Base-by-base conservation (phyloP, 1,140 invertebrate genomes). In the Drosophila subpulchrella region DNA sequence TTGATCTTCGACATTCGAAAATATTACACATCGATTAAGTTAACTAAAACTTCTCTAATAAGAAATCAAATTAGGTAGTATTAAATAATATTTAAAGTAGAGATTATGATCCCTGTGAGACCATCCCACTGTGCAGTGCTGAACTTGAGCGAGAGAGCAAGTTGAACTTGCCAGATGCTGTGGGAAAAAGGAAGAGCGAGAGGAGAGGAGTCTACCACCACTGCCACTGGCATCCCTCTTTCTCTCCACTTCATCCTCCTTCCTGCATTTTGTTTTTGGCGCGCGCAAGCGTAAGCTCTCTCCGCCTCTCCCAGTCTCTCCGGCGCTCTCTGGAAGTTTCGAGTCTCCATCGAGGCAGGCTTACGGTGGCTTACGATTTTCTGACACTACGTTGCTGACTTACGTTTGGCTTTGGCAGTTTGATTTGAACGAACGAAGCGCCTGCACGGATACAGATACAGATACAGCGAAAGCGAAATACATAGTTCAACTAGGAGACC, bases 221-320 rank as follows among this genome's bases (percentile, higher is more conserved):
- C 65, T 47, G 39, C 56, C 38, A 38, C 30, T 20, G 61, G 27
- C 46, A 55, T 58, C 20, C 67, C 62, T 30, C 38, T 48, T 24
- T 27, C 13, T 20, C 46, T 55, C 36, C 51, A 66, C 24, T 50
- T 36, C 44, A 59, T 77, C 51, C 62, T 20, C 78, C 61, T 73
- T 80, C 44, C 67, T 67, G 58, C 81, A 27, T 38, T 70, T 62
- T n/a, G 60, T 3, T 63, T 85, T 81, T 85, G 74, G 81, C 81
- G 81, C 78, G 78, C 81, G 81, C 81, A 85, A 81, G 81, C 72
- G 72, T 77, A 82, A 81, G 79, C 74, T 82, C 72, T 75, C 61
- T 62, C 59, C 44, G 32, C 12, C 39, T 59, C 48, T 61, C 39
- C n/a, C 72, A 44, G 36, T 41, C 63, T 48, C 75, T 74, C 61